These are phyloP conservation scores for Araneus ventricosus DNA, from an alignment of 1,140 invertebrate species.

Conservation along the genomic window DNA sequence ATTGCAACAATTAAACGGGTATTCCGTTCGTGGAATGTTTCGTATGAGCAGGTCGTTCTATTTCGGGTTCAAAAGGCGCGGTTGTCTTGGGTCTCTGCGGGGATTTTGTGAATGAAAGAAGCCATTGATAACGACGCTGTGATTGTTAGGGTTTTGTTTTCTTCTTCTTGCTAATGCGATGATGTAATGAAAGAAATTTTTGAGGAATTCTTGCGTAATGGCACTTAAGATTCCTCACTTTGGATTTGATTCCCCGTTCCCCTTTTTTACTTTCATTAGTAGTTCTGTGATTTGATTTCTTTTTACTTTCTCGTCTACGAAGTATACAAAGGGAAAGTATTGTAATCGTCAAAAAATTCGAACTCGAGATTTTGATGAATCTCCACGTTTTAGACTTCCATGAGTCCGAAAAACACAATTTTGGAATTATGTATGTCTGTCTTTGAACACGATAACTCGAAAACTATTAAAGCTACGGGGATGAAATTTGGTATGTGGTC, in stretches of 20 bases:
- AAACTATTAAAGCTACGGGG: too few species aligned
- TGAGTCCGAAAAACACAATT: too few species aligned
- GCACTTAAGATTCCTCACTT: neutral
- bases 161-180: neutral
- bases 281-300: neutral
- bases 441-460: too few species aligned
- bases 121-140: neutral
- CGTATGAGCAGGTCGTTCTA: neutral
- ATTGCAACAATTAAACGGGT: neutral
- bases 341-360: too few species aligned
- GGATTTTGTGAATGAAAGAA: neutral
- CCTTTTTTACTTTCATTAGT: too few species aligned
- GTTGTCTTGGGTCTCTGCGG: neutral
- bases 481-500: too few species aligned
- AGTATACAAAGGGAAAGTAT: too few species aligned
- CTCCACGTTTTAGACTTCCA: too few species aligned
- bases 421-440: too few species aligned
- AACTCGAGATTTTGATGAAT: too few species aligned
- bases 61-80: slow-evolving; percentile 5
- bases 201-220: neutral
- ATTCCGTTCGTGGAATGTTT: slow-evolving; percentile 1
- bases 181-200: neutral
- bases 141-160: neutral
- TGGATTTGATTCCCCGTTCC: neutral
- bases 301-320: too few species aligned